Base-by-base conservation (phyloP, 2,797 vertebrate species). In the Linurgus olivaceus region DNA sequence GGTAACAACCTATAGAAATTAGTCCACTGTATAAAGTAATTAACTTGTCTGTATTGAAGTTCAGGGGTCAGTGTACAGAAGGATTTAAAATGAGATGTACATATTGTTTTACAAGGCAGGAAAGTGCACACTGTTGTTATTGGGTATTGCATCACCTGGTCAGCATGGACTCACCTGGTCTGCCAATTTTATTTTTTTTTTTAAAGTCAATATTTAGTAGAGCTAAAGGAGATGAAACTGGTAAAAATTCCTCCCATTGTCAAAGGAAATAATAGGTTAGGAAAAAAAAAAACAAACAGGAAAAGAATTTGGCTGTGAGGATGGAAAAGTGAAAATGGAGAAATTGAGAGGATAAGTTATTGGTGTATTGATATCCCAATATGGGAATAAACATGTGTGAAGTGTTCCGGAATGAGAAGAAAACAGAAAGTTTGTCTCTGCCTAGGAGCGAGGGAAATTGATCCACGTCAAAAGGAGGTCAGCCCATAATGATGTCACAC, bases 271-370 rank as follows among this genome's bases (percentile, higher is more conserved):
- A 21, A 48, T 0, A 9, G 15, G 2, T 29, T 15, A 42, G 35
- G 31, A 15, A 7, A 10, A n/a, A 25, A 25, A 29, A 23, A 29
- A 17, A 9, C 6, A 23, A 8, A 11, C 7, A n/a, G 16, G 7
- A 54, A n/a, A 37, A 28, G 6, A 47, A 18, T 6, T 16, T 51
- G 3, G 0, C 9, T 58, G 5, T 0, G 1, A 61, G 12, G 9
- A 57, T 31, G 19, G 11, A 45, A 65, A 84, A 72, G 6, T 44
- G 17, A 40, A 77, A 88, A 79, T 23, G 5, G 10, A 79, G 74
- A 70, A 72, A 8, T 1, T 33, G 7, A 76, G 81, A 52, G 5
- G 1, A 11, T 33, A 61, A 75, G 2, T 70, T 65, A 25, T 29
- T 58, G 42, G 14, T 57, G 50, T 25, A 44, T 3, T 59, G 21